Base-by-base conservation (phyloP, 2,113 vertebrate genomes). In the Tylochromis polylepis region DNA sequence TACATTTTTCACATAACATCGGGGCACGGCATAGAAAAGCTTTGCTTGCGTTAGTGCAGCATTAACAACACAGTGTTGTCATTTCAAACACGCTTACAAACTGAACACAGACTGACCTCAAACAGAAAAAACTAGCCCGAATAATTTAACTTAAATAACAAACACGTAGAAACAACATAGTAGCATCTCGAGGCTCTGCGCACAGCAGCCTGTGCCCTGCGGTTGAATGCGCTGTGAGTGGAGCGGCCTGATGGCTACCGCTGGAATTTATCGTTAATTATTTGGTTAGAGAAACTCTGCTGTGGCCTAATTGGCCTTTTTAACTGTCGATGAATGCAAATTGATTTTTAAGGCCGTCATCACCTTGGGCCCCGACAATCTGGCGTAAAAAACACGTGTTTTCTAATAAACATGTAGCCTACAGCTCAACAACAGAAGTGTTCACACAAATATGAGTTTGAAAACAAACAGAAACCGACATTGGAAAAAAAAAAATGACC, bases 91-190 rank as follows among this genome's bases (percentile, higher is more conserved):
- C 92, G 95, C 93, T 91, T 93, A 93, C 89, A 89, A 85, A 95
- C 94, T 91, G 90, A 96, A 95, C 95, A 95, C 94, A 95, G 91
- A 95, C 87, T 59, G 86, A 95, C 93, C 81, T 92, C 86, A 91
- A 91, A 92, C 82, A 87, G 89, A 91, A 94, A 90, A 87, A 92
- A 87, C 81, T 29, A 87, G 83, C 94, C 88, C 60, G 93, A 96
- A 96, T 97, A 97, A 97, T 93, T 97, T 96, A 97, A 95, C 90
- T 97, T 96, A 97, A 97, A 96, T 96, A 95, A 94, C 92, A 92
- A 96, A 96, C 95, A 96, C 92, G 93, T 88, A 94, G 14, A 92
- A 95, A 95, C 92, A 92, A 93, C 91, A 93, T 86, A 91, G 82
- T 75, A 89, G 87, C 89, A 67, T 85, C 83, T 87, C 88, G 90